phyloP scores from a whole-genome alignment of 92 coral and sea anemone species.

The Micromussa lordhowensis region DNA sequence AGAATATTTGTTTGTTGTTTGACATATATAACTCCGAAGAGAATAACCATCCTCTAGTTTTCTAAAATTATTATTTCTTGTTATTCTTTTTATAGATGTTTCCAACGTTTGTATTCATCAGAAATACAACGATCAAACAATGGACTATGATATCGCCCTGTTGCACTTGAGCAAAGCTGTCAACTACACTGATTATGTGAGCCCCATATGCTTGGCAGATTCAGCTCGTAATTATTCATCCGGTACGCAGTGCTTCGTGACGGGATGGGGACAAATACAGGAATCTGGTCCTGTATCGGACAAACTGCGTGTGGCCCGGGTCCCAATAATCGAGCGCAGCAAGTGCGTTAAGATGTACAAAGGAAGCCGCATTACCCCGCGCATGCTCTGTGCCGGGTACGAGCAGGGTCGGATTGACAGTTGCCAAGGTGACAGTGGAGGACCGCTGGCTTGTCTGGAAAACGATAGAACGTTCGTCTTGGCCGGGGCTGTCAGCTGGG shows the following conservation, averaged over 20 bases:
- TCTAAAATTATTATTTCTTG: neutral
- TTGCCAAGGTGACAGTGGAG: constrained; percentile 90
- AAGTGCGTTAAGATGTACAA: constrained; percentile 65
- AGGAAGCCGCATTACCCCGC: constrained; percentile 30
- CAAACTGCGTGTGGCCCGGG: constrained; percentile 68
- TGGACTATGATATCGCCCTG: constrained; percentile 78
- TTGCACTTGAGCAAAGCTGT: constrained; percentile 55
- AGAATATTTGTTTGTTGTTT: neutral
- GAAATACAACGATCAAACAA: constrained; percentile 53
- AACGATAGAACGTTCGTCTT: constrained; percentile 41
- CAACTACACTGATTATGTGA: constrained; percentile 45
- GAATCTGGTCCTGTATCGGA: constrained; percentile 46
- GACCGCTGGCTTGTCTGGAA: constrained; percentile 77
- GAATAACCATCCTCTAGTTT: neutral
- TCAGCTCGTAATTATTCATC: constrained; percentile 3
- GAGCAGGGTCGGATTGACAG: constrained; percentile 76
- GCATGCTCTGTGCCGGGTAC: constrained; percentile 86
- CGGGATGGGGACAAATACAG: constrained; percentile 64
- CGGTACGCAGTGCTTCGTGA: constrained; percentile 50
- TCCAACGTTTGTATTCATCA: constrained; percentile 76
- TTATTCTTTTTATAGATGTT: constrained; percentile 53
- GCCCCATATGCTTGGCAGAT: constrained; percentile 73
- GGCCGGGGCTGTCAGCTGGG: constrained; percentile 82
- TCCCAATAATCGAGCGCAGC: constrained; percentile 59
- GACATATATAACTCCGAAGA: neutral